Evolutionary conservation across 1,140 invertebrate species (phyloP).

Genomic region (Lepidurus apus): DNA sequence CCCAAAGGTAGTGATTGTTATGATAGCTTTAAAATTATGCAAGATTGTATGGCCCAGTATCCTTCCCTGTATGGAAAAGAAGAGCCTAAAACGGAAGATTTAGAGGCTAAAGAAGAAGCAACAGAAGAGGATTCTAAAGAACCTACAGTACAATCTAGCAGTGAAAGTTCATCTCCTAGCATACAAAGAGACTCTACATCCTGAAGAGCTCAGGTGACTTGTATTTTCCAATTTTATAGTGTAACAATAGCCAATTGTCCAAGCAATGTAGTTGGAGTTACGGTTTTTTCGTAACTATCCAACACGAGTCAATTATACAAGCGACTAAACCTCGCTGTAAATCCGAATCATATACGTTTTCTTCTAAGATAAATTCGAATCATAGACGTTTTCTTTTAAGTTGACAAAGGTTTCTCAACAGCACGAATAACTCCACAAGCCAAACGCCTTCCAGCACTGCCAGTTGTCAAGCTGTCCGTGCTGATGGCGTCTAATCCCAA

Average conservation of each 20-base stretch:
- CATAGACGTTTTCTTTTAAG: not conserved
- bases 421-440: conserved; percentile 66
- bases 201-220: not conserved
- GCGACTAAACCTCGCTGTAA: not conserved
- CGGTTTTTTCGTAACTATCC: not conserved
- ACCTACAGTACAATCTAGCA: not conserved
- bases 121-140: conserved; percentile 12
- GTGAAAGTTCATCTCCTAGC: not conserved
- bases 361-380: not conserved
- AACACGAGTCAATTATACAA: conserved; percentile 8
- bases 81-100: conserved; percentile 41
- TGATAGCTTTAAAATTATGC: conserved; percentile 84
- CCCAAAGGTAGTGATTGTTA: conserved; percentile 85
- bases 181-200: not conserved
- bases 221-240: conserved; percentile 17
- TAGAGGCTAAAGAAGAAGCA: conserved; percentile 27
- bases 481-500: conserved; percentile 23
- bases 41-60: conserved; percentile 84
- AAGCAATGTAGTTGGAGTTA: conserved; percentile 9
- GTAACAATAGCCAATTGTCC: conserved; percentile 4
- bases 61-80: conserved; percentile 74
- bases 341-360: not conserved
- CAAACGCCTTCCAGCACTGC: conserved; percentile 69
- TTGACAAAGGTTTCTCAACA: not conserved
- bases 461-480: conserved; percentile 50